Evolutionary conservation across 2,113 vertebrate genomes (phyloP).

Genomic region (Zosterops japonicus): DNA sequence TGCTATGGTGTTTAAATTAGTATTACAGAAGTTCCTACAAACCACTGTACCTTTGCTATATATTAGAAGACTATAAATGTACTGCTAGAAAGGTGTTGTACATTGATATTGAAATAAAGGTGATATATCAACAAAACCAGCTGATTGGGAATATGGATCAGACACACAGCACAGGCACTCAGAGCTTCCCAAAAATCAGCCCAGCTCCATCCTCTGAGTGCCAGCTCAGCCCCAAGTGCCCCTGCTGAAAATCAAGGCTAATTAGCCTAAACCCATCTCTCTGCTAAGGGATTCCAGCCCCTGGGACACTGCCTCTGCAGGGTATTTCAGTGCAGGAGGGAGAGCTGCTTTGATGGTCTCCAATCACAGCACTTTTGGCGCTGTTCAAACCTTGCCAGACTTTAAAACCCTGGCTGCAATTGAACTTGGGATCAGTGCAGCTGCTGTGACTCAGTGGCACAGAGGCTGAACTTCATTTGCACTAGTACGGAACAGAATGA

Average conservation of each 20-base stretch:
- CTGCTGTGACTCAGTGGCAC: background rate
- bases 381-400: background rate
- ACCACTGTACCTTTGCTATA: background rate
- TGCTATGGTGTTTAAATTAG: background rate
- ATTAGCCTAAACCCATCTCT: background rate
- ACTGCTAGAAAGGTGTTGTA: background rate
- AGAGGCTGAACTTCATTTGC: background rate
- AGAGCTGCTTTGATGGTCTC: background rate
- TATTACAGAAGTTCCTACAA: background rate
- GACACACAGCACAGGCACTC: background rate
- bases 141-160: background rate
- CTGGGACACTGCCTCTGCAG: background rate
- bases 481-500: background rate
- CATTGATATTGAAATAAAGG: background rate
- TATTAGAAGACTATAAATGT: background rate
- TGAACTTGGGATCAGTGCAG: background rate
- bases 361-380: background rate
- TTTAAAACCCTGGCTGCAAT: background rate
- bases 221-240: background rate
- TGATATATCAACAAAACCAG: background rate
- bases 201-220: background rate
- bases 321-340: background rate
- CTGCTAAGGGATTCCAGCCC: background rate
- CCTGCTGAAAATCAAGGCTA: background rate
- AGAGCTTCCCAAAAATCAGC: background rate